Evolutionary conservation across 2,113 vertebrate genomes (phyloP), one percentile per base, ranked within the genome.

Genomic region (Hoplias malabaricus): DNA sequence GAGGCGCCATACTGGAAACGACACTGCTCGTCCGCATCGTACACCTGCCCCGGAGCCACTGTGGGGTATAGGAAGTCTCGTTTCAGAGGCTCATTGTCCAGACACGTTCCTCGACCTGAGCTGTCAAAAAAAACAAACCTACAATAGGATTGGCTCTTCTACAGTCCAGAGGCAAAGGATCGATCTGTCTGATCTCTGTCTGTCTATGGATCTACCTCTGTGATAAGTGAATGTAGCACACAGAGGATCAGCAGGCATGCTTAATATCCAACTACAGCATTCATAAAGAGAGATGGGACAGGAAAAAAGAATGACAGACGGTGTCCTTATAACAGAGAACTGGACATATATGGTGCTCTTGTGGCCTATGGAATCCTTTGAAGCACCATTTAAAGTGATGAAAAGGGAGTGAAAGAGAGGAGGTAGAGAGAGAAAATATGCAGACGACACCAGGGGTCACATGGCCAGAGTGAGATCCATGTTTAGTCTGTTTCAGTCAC

Each of bases 1-100:
- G 96, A 94, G 90, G 95, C 92, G 88, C 97, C 97, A 71, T 99
- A 98, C 92, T 99, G 97, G 91, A 98, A 99, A 88, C 96, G 95
- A 85, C 97, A 99, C 86, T 99, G 97, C 84, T 98, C 96, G 85
- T 99, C 97, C 69, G 97, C 97, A 82, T 97, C 96, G 83, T 98
- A 99, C 94, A 98, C 95, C 94, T 98, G 96, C 93, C 97, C 97
- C 88, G 97, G 96, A 86, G 96, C 96, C 93, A 97, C 94, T 88
- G 96, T 97, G 93, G 97, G 96, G 90, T 98, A 99, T 93, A 98
- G 94, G 94, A 99, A 99, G 93, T 99, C 97, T 95, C 94, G 94
- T 94, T 97, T 98, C 92, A 96, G 94, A 94, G 97, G 97, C 92
- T 98, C 97, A 92, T 99, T 98, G 95, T 98, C 96, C 94, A 99